A percentile compares a stretch with the other conserved stretches of the same genome.
These are phyloP conservation scores for Drosophila erecta DNA, from an alignment of 1,140 invertebrate genomes.

Conservation along the genomic window DNA sequence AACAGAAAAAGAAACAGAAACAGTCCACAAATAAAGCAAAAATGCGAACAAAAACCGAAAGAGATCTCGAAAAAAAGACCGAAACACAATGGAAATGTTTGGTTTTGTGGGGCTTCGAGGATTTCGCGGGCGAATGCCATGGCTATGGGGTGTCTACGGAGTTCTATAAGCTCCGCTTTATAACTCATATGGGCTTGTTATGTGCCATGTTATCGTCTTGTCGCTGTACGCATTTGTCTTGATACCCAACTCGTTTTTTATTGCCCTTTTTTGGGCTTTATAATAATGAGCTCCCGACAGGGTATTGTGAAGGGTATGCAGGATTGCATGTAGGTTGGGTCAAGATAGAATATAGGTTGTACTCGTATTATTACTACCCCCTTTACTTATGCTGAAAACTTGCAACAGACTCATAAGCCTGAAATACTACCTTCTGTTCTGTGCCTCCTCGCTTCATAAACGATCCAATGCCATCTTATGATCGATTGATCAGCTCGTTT, in stretches of 20 bases:
- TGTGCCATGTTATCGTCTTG: conserved; percentile 51
- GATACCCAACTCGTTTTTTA: conserved; percentile 26
- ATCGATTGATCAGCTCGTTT: conserved; percentile 24
- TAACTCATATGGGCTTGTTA: conserved; percentile 50
- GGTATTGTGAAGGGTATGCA: conserved; percentile 2
- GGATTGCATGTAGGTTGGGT: too few species aligned
- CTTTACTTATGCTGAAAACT: background rate
- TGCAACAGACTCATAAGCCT: background rate
- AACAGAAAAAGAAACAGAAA: conserved; percentile 29
- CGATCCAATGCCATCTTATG: conserved; percentile 8
- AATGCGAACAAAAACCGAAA: conserved; percentile 33
- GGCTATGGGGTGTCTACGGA: conserved; percentile 13
- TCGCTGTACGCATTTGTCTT: conserved; percentile 36
- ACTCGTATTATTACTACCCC: background rate
- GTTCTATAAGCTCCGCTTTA: conserved; percentile 34
- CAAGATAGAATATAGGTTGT: too few species aligned
- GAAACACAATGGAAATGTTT: conserved; percentile 29
- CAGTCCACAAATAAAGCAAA: conserved; percentile 17
- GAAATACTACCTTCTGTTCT: background rate
- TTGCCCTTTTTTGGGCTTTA: conserved; percentile 18
- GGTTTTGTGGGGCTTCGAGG: background rate
- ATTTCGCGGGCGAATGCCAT: background rate
- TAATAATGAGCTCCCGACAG: conserved; percentile 16
- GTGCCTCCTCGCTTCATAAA: background rate
- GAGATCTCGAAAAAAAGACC: conserved; percentile 30